phyloP scores from a whole-genome alignment of 2,797 vertebrate genomes.

The Decapterus maruadsi region DNA sequence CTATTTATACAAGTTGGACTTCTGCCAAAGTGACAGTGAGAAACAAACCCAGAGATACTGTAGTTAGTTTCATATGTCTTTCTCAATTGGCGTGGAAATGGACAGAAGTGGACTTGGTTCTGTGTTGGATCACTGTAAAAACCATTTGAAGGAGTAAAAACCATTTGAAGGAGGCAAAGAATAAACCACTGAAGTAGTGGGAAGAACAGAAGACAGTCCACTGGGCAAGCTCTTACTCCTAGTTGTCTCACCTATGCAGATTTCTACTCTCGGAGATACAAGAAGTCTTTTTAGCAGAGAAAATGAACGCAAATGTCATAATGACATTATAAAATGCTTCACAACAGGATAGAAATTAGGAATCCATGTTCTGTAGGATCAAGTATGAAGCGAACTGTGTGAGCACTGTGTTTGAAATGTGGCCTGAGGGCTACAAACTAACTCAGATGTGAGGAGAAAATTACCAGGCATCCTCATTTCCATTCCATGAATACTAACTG shows the following conservation, averaged over 20 bases:
- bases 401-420: neutral
- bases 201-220: conserved; percentile 36
- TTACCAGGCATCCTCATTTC: neutral
- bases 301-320: conserved; percentile 1
- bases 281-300: neutral
- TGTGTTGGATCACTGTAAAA: conserved; percentile 27
- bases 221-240: conserved; percentile 4
- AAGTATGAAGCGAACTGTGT: neutral
- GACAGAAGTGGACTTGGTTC: conserved; percentile 35
- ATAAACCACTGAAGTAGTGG: conserved; percentile 15
- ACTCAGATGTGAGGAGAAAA: conserved; percentile 12
- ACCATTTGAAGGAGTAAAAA: conserved; percentile 27
- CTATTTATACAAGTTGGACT: conserved; percentile 51
- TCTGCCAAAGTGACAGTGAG: conserved; percentile 15
- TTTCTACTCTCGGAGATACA: conserved; percentile 1
- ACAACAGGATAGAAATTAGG: neutral
- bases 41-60: conserved; percentile 37
- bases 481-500: conserved; percentile 37
- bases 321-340: too few relatives aligned
- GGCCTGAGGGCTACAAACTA: neutral
- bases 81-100: conserved; percentile 10
- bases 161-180: conserved; percentile 31
- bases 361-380: neutral
- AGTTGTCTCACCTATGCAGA: conserved; percentile 9
- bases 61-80: neutral